A percentile compares a stretch with the other conserved stretches of the same genome.
phyloP scores from a whole-genome alignment of 2,113 vertebrate species.

The Heterotilapia buettikoferi region DNA sequence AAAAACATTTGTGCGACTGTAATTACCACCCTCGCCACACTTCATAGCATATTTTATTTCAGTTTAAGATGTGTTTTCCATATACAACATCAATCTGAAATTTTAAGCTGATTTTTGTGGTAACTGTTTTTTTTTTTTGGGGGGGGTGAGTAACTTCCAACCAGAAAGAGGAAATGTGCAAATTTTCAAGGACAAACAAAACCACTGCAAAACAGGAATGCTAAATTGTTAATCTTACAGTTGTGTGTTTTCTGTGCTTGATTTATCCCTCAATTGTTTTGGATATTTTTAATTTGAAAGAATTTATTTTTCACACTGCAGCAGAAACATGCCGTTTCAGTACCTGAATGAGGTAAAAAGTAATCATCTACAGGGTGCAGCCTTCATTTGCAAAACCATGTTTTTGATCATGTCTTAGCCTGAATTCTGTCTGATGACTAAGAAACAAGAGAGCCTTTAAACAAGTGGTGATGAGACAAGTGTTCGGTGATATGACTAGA shows the following conservation, averaged over 20 bases:
- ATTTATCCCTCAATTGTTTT: not conserved
- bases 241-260: not conserved
- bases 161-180: not conserved
- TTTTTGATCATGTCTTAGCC: not conserved
- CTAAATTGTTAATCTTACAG: not conserved
- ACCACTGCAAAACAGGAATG: not conserved
- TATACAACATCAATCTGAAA: not conserved
- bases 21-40: not conserved
- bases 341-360: not conserved
- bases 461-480: not conserved
- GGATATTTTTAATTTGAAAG: not conserved
- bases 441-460: not conserved
- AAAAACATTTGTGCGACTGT: not conserved
- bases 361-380: not conserved
- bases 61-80: not conserved
- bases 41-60: not conserved
- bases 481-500: conserved; percentile 6
- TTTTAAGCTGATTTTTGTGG: not conserved
- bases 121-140: not conserved
- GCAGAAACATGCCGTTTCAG: not conserved
- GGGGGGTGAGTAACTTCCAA: not conserved
- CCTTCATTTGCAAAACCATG: not conserved
- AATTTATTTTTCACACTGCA: not conserved
- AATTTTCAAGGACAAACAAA: not conserved
- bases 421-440: not conserved